phyloP scores from a whole-genome alignment of 2,888 invertebrate genomes.

The Mesorhabditis sp. region DNA sequence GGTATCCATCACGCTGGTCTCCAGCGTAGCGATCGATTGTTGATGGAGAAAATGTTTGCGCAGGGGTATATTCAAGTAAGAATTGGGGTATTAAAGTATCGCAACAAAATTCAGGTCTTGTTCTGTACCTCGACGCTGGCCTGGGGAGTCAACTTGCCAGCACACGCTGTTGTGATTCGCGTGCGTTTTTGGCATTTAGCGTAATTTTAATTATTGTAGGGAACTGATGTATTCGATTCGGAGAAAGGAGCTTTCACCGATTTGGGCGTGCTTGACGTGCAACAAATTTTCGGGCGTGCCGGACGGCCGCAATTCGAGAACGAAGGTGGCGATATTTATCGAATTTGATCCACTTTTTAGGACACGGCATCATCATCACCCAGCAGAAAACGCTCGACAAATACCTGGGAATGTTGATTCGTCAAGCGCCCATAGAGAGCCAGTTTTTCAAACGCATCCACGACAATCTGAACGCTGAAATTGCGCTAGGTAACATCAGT shows the following conservation, averaged over 20 bases:
- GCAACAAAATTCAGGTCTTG: slow-evolving; percentile 64
- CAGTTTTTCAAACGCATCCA: slow-evolving; percentile 85
- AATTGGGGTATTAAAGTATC: background rate
- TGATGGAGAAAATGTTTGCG: slow-evolving; percentile 84
- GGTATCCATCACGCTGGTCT: slow-evolving; percentile 96
- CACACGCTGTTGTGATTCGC: slow-evolving; percentile 91
- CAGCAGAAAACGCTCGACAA: slow-evolving; percentile 81
- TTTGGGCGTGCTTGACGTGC: slow-evolving; percentile 89
- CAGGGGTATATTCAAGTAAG: slow-evolving; percentile 73
- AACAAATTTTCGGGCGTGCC: slow-evolving; percentile 89
- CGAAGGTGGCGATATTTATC: slow-evolving; percentile 22
- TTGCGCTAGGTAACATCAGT: slow-evolving; percentile 66
- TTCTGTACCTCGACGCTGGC: slow-evolving; percentile 96
- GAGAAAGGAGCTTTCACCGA: slow-evolving; percentile 89
- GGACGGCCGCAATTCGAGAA: slow-evolving; percentile 94
- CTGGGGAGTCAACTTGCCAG: slow-evolving; percentile 98
- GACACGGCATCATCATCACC: slow-evolving; percentile 92
- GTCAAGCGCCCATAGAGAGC: slow-evolving; percentile 96
- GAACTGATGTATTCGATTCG: slow-evolving; percentile 94
- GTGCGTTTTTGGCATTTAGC: slow-evolving; percentile 64
- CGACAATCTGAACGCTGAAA: slow-evolving; percentile 97
- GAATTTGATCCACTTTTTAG: slow-evolving; percentile 64
- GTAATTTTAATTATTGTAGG: slow-evolving; percentile 64
- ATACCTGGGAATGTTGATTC: slow-evolving; percentile 86
- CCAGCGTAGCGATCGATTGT: slow-evolving; percentile 78